These are phyloP conservation scores for Enoplosus armatus DNA, from an alignment of 2,797 vertebrate genomes.

Conservation along the genomic window DNA sequence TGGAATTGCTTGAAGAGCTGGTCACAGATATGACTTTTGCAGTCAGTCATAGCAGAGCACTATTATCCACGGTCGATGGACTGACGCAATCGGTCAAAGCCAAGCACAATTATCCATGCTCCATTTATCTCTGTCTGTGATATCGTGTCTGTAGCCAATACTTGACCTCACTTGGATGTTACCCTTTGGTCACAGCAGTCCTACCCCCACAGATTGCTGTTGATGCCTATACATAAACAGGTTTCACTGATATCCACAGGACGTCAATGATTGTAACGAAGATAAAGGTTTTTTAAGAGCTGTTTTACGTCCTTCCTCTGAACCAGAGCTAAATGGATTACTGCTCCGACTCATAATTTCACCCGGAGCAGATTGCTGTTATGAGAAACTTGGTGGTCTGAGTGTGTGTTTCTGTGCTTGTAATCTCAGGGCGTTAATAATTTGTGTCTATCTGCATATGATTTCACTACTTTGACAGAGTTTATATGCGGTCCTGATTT, in stretches of 20 bases:
- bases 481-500: neutral
- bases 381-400: constrained; percentile 4
- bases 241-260: neutral
- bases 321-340: constrained; percentile 46
- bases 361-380: constrained; percentile 16
- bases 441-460: neutral
- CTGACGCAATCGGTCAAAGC: constrained; percentile 64
- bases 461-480: neutral
- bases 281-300: constrained; percentile 2
- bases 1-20: constrained; percentile 25
- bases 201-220: constrained; percentile 6
- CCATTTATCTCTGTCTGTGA: constrained; percentile 68
- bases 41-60: constrained; percentile 35
- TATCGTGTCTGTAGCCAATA: constrained; percentile 60
- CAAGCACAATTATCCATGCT: constrained; percentile 62
- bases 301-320: constrained; percentile 17
- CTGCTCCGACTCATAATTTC: constrained; percentile 24
- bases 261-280: constrained; percentile 2
- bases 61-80: constrained; percentile 54
- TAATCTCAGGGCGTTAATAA: constrained; percentile 15
- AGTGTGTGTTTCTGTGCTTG: neutral
- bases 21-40: constrained; percentile 37
- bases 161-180: constrained; percentile 55
- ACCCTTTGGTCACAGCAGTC: constrained; percentile 19
- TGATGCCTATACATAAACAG: neutral